phyloP scores from a whole-genome alignment of 2,888 invertebrate species.

The Diadegma fenestrale region DNA sequence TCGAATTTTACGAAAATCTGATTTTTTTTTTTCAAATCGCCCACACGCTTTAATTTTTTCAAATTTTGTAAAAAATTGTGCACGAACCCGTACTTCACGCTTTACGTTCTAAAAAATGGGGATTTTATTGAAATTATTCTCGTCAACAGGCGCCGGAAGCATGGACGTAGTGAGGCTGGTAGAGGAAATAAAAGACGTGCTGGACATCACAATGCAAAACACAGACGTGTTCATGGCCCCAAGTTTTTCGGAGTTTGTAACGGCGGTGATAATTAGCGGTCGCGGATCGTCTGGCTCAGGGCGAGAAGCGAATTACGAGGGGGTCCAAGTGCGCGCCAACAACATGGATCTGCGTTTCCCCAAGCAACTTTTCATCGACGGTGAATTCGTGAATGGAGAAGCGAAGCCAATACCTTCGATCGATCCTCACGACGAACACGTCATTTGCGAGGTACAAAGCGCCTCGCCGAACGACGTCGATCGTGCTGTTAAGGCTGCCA shows the following conservation, averaged over 20 bases:
- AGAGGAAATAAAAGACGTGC: constrained; percentile 95
- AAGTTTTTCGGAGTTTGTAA: constrained; percentile 92
- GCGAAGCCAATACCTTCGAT: constrained; percentile 87
- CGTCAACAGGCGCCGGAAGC: constrained; percentile 90
- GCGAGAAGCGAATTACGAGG: constrained; percentile 89
- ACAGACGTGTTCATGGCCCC: constrained; percentile 98
- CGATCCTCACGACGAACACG: constrained; percentile 94
- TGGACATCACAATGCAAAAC: constrained; percentile 92
- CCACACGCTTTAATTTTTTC: too few relatives aligned
- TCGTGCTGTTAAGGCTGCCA: constrained; percentile 94
- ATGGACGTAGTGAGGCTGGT: constrained; percentile 98
- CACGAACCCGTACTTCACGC: background rate
- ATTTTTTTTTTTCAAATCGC: too few relatives aligned
- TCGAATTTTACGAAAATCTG: too few relatives aligned
- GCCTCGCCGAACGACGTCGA: constrained; percentile 94
- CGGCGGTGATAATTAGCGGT: constrained; percentile 88
- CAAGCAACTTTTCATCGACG: constrained; percentile 96
- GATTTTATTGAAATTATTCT: background rate
- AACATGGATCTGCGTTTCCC: constrained; percentile 94
- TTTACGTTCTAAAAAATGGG: too few relatives aligned
- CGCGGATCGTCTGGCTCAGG: constrained; percentile 87
- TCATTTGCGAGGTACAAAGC: constrained; percentile 91
- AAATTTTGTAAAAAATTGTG: too few relatives aligned
- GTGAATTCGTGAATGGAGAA: constrained; percentile 94
- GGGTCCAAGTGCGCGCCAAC: constrained; percentile 92